These are phyloP conservation scores for Drosophila baimaii DNA, from an alignment of 1,140 invertebrate genomes.

Conservation along the genomic window DNA sequence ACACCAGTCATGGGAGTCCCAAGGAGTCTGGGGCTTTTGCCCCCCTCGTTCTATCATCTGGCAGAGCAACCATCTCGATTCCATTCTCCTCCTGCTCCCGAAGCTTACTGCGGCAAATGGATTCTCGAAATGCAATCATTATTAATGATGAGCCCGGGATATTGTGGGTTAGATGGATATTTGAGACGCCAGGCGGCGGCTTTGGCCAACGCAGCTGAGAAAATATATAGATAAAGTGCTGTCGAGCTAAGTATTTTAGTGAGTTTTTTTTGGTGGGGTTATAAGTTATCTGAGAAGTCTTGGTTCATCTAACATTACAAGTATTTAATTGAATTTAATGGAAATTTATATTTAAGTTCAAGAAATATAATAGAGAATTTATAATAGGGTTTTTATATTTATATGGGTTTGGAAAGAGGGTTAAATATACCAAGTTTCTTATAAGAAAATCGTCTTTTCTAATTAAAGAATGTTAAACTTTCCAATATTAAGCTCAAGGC, in stretches of 20 bases:
- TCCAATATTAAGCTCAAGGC: too few relatives aligned
- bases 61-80: conserved; percentile 7
- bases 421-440: neutral
- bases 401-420: neutral
- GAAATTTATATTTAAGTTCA: neutral
- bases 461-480: neutral
- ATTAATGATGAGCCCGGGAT: conserved; percentile 29
- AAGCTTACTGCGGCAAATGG: conserved; percentile 29
- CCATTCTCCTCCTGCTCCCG: neutral
- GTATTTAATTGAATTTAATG: neutral
- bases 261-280: too few relatives aligned
- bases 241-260: neutral
- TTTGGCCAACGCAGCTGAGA: neutral
- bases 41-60: conserved; percentile 1
- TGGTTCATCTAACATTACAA: too few relatives aligned
- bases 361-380: neutral
- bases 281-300: neutral
- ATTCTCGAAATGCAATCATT: conserved; percentile 43
- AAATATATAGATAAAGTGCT: neutral
- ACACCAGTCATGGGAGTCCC: neutral
- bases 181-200: conserved; percentile 1
- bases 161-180: conserved; percentile 23
- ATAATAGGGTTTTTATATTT: neutral
- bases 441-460: neutral
- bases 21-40: neutral